A percentile compares a stretch with the other conserved stretches of the same genome.
phyloP scores from a whole-genome alignment of 2,888 invertebrate genomes.

The Drosophila merina region DNA sequence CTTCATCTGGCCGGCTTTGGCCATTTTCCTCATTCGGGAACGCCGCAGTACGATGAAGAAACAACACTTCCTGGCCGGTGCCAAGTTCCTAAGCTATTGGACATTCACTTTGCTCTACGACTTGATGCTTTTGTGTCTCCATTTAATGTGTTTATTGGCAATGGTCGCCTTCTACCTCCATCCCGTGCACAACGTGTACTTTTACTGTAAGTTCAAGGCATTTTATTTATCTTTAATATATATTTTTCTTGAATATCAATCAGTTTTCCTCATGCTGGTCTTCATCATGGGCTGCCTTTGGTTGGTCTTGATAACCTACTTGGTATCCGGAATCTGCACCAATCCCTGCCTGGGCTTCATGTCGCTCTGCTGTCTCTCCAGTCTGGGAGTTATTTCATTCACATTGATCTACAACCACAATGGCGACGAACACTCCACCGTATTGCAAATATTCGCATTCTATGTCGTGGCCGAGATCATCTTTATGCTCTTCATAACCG shows the following conservation, averaged over 20 bases:
- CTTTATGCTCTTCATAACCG: constrained; percentile 47
- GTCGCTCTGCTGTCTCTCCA: constrained; percentile 17
- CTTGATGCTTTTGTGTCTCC: not conserved
- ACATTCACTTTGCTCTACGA: constrained; percentile 36
- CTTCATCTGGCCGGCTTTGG: constrained; percentile 42
- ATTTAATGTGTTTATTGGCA: constrained; percentile 69
- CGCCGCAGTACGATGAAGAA: constrained; percentile 36
- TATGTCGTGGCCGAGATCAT: constrained; percentile 47
- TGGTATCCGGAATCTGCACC: constrained; percentile 85
- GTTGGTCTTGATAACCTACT: constrained; percentile 39
- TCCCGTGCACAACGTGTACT: constrained; percentile 34
- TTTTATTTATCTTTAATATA: too few relatives aligned
- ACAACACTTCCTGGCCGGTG: constrained; percentile 60
- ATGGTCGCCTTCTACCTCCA: constrained; percentile 29
- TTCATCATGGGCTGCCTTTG: constrained; percentile 33
- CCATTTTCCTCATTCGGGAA: constrained; percentile 38
- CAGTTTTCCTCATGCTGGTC: constrained; percentile 29
- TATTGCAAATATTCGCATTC: constrained; percentile 22
- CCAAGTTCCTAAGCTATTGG: constrained; percentile 28
- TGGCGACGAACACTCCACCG: not conserved
- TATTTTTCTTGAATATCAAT: too few relatives aligned
- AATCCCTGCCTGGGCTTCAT: constrained; percentile 84
- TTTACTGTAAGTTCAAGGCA: constrained; percentile 37
- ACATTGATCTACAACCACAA: not conserved
- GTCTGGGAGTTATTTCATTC: constrained; percentile 48